Base-by-base conservation (phyloP, 92 coral and sea anemone species). In the Palythoa grandiflora region DNA sequence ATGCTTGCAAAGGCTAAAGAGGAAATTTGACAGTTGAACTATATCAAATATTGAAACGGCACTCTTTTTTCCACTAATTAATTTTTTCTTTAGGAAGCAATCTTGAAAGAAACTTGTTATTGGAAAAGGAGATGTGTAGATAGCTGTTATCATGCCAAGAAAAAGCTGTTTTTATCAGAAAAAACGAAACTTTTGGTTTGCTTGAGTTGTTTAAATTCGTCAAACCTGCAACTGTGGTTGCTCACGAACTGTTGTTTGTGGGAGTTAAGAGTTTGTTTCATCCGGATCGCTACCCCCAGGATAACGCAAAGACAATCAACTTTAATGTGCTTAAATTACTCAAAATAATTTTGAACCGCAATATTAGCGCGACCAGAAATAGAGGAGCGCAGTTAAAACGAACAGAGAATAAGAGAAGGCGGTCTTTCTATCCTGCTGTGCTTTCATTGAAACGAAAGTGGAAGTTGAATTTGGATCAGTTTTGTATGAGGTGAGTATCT, bases 281-380 rank as follows among this genome's bases (percentile, higher is more conserved):
- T 57, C 75, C 86, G 76, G 48, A 65, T 60, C 2, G 40, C 53
- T 21, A 65, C 86, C 86, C 86, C 59, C 65, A 13, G 86, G 75
- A 39, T 48, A 65, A 51, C 40, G 50, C 38, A 20, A 21, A 66
- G 86, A 66, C 75, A 81, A 81, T 81, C 61, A 66, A 81, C 75
- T 68, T 81, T 81, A 81, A 81, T 81, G 63, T 63, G 48, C 74
- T 81, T 68, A 66, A 81, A 81, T 81, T 81, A 40, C 38, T 47
- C 14, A 21, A 9, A 35, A 75, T 14, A 66, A 71, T 81, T 68
- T 65, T 81, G 40, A 68, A 9, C 86, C 38, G 50, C 57, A 47
- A 40, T 66, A 65, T 47, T 48, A 81, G 19, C 48, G 66, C 60
- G 19, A 68, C 21, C 75, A 65, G 59, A 50, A 81, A 68, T 36